Percentiles rank a stretch among this genome's conserved stretches.
These are phyloP conservation scores for Donacobius atricapilla DNA, from an alignment of 2,113 vertebrate species.

Conservation along the genomic window DNA sequence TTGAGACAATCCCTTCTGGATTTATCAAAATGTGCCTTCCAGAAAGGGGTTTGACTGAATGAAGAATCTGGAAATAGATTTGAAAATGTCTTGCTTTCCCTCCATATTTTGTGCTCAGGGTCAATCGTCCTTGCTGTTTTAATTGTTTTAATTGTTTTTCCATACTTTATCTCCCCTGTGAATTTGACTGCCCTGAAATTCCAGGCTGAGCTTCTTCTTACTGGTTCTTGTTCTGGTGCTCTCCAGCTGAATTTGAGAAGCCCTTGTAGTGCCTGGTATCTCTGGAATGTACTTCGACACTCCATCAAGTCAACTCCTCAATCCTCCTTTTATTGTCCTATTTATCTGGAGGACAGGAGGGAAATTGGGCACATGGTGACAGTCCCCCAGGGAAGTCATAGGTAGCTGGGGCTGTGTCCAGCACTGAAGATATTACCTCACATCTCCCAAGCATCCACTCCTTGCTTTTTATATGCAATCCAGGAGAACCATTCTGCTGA, in stretches of 20 bases:
- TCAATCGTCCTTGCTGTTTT: not conserved
- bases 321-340: not conserved
- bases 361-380: accelerated
- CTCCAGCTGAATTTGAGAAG: not conserved
- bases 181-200: not conserved
- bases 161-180: not conserved
- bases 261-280: not conserved
- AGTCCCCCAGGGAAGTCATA: not conserved
- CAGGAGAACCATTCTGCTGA: not conserved
- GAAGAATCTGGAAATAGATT: not conserved
- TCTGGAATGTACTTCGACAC: constrained; percentile 5
- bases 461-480: not conserved
- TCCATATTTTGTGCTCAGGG: not conserved
- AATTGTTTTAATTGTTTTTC: not conserved
- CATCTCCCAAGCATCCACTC: not conserved
- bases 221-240: not conserved
- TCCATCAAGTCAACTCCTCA: not conserved
- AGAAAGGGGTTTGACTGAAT: not conserved
- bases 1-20: not conserved
- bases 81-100: not conserved
- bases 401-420: not conserved
- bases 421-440: not conserved
- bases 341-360: not conserved
- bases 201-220: constrained; percentile 17
- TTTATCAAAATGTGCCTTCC: not conserved